Evolutionary conservation across 1,140 invertebrate species (phyloP).

Genomic region (Bombus turneri): DNA sequence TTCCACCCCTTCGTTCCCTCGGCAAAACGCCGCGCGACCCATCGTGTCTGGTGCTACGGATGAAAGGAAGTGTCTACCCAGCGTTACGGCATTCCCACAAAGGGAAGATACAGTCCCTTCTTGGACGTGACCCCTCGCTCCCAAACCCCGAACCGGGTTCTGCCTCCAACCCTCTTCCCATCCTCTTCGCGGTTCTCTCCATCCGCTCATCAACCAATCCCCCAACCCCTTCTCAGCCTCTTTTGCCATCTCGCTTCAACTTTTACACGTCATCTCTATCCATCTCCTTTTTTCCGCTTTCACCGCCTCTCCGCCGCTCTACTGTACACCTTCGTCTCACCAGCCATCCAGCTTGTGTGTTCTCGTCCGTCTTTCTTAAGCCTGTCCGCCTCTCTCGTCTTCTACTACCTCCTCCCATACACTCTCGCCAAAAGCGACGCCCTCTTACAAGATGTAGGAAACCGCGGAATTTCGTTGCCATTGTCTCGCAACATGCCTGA

Average conservation of each 20-base stretch:
- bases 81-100: constrained; percentile 76
- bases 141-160: constrained; percentile 46
- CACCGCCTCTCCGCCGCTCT: not conserved
- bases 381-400: not conserved
- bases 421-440: constrained; percentile 54
- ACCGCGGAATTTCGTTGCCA: constrained; percentile 77
- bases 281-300: constrained; percentile 28
- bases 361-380: constrained; percentile 28
- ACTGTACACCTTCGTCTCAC: not conserved
- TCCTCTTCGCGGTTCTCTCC: constrained; percentile 53
- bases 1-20: constrained; percentile 29
- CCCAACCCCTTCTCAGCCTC: constrained; percentile 22
- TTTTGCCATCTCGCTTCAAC: constrained; percentile 46
- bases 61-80: constrained; percentile 81
- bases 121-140: constrained; percentile 62
- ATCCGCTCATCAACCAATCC: constrained; percentile 66
- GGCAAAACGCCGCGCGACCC: constrained; percentile 67
- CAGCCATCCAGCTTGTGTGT: not conserved
- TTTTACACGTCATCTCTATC: constrained; percentile 37
- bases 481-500: constrained; percentile 78
- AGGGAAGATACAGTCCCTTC: constrained; percentile 75
- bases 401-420: not conserved
- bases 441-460: constrained; percentile 61
- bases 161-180: constrained; percentile 4
- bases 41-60: constrained; percentile 70